Evolutionary conservation across 1,140 invertebrate genomes (phyloP), one percentile per base, ranked within the genome.

Genomic region (Colletes gigas): DNA sequence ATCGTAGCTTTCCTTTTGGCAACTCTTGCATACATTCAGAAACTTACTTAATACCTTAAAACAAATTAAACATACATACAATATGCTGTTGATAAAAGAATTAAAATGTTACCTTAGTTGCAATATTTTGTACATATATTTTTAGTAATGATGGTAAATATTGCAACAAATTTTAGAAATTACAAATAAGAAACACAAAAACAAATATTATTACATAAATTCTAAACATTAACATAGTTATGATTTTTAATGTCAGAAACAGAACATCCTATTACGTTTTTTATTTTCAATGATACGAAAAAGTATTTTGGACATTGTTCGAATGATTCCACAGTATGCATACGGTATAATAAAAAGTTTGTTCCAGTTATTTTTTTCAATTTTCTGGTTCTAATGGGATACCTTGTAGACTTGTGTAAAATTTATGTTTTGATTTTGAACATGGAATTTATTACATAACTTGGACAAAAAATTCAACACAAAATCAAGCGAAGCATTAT

Each of bases 1-100:
- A 81, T 65, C 78, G 39, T 86, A 88, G 68, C 67, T 83, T 30
- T 86, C 66, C 78, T 78, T 78, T 88, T 88, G 76, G 80, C 81
- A 82, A 85, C 62, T 85, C n/a, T 79, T 81, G 59, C 59, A 67
- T 75, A 55, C 66, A 66, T 57, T 65, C 14, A 52, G 21, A 70
- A 70, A 70, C 10, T 50, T 41, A 47, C 44, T 66, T 70, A 77
- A 69, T 52, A 78, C 5, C 54, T 65, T 50, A 50, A 55, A 57
- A 30, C 44, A 54, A 19, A n/a, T 54, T 57, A 79, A 65, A 79
- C 60, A 72, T 63, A 78, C 19, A 63, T 19, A 69, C 3, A 21
- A 50, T 78, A 59, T 65, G 57, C 1, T 62, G 5, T 65, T 63
- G 44, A 21, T 67, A 30, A 79, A 78, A 41, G 8, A 65, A 67